These are phyloP conservation scores for Troides helena DNA, from an alignment of 2,888 invertebrate genomes.

Conservation along the genomic window DNA sequence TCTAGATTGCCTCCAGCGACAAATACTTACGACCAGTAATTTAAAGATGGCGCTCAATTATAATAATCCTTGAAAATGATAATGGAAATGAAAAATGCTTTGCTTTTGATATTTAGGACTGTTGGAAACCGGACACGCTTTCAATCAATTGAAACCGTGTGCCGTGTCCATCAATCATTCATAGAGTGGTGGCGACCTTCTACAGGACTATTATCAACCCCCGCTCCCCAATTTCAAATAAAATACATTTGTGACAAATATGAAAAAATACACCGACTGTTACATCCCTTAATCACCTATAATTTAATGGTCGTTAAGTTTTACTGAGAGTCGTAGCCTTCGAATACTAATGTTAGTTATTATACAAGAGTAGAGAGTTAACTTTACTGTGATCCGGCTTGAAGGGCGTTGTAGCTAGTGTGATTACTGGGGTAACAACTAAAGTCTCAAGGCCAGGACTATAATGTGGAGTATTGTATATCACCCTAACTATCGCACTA, in stretches of 20 bases:
- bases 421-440: no score
- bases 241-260: background rate
- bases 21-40: no score
- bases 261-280: background rate
- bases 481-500: no score
- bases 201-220: background rate
- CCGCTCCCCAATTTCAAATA: background rate
- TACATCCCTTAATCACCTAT: background rate
- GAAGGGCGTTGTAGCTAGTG: no score
- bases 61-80: no score
- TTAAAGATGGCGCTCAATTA: no score
- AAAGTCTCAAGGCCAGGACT: no score
- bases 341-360: background rate
- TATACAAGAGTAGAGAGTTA: background rate
- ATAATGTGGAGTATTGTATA: no score
- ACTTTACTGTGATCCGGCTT: no score
- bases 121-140: conserved; percentile 1
- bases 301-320: background rate
- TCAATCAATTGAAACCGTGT: conserved; percentile 20
- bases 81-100: no score
- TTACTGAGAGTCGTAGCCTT: background rate
- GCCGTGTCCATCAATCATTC: conserved; percentile 21
- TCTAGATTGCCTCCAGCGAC: no score
- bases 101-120: no score
- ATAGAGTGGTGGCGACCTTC: background rate